These are phyloP conservation scores for Diprion similis DNA, from an alignment of 1,140 invertebrate genomes.

Conservation along the genomic window DNA sequence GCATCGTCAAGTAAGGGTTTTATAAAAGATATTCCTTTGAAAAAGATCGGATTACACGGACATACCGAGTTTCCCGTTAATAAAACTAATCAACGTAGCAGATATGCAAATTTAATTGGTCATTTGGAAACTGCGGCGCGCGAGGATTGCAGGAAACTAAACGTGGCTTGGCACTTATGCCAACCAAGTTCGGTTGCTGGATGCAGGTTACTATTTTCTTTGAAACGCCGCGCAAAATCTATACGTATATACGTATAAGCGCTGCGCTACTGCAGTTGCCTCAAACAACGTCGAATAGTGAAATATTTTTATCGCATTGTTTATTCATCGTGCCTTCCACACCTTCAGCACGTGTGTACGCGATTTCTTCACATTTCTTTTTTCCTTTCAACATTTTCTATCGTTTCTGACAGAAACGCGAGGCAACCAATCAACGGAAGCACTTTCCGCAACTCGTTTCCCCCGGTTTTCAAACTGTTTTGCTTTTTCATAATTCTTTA, in stretches of 20 bases:
- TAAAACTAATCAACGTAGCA: background rate
- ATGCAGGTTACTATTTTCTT: background rate
- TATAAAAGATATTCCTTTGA: background rate
- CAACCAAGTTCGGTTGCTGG: background rate
- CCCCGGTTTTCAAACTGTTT: background rate
- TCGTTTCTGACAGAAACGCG: background rate
- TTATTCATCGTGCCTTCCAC: no score
- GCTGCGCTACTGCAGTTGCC: background rate
- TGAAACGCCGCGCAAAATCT: background rate
- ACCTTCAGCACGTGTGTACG: background rate
- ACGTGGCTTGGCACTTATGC: background rate
- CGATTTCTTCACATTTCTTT: background rate
- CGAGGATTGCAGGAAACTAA: background rate
- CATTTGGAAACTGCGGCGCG: background rate
- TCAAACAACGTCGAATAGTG: background rate
- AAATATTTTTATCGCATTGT: background rate
- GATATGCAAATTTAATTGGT: conserved; percentile 6
- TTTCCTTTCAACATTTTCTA: no score
- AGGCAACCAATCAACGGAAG: no score
- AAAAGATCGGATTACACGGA: no score
- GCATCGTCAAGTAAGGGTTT: background rate
- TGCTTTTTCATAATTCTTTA: background rate
- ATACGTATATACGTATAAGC: no score
- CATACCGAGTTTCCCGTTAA: background rate
- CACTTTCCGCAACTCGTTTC: background rate